phyloP scores from a whole-genome alignment of 2,113 vertebrate species.

The Rissa tridactyla region DNA sequence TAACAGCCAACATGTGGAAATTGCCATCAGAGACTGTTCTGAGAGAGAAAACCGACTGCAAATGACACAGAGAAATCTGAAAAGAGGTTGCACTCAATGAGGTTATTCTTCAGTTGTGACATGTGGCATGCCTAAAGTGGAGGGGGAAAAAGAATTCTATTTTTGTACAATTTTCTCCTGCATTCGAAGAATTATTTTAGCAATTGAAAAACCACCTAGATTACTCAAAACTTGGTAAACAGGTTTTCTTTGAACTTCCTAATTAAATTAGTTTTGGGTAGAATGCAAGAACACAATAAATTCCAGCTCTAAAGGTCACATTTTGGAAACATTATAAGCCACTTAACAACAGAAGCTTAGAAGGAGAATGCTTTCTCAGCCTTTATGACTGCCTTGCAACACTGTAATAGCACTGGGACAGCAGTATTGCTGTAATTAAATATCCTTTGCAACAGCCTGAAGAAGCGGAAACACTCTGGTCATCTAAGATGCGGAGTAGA shows the following conservation, averaged over 20 bases:
- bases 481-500: background rate
- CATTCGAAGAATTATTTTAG: background rate
- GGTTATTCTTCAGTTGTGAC: background rate
- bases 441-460: background rate
- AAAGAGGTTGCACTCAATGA: background rate
- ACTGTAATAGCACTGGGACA: constrained; percentile 31
- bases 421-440: constrained; percentile 40
- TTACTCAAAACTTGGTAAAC: constrained; percentile 8
- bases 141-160: background rate
- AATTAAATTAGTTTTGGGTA: constrained; percentile 48
- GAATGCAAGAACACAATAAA: constrained; percentile 48
- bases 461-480: background rate
- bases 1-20: background rate
- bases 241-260: constrained; percentile 30
- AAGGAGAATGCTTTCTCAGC: constrained; percentile 54
- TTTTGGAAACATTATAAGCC: constrained; percentile 51
- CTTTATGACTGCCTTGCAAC: constrained; percentile 8
- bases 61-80: background rate
- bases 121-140: background rate
- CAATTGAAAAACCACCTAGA: background rate
- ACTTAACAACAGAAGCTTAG: constrained; percentile 49
- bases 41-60: background rate
- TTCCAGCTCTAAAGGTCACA: constrained; percentile 47
- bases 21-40: background rate
- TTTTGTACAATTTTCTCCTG: background rate